Conservation (phyloP, 2,888 invertebrate species). For the Yponomeuta plumbellus region DNA sequence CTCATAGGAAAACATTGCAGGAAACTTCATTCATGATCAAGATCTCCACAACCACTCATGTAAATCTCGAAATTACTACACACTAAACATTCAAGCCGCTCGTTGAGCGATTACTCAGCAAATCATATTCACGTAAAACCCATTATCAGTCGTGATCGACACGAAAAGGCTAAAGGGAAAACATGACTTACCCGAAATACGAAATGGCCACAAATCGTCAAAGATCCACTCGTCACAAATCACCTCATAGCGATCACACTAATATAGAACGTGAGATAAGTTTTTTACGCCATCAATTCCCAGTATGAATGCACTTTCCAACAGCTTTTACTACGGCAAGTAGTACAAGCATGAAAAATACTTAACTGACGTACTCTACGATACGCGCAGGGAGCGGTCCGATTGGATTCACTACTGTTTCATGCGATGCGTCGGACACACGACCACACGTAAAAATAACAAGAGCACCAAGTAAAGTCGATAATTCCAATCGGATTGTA, state of each 20-base stretch:
- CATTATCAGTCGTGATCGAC: constrained; percentile 37
- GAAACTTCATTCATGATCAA: too few species aligned
- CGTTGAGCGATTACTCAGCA: too few species aligned
- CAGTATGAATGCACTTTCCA: constrained; percentile 70
- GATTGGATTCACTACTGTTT: constrained; percentile 52
- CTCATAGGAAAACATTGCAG: too few species aligned
- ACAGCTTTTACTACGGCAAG: constrained; percentile 72
- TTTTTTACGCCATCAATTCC: constrained; percentile 65
- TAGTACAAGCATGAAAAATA: constrained; percentile 73
- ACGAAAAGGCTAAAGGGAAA: constrained; percentile 49
- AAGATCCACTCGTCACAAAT: constrained; percentile 49
- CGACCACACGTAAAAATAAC: constrained; percentile 40
- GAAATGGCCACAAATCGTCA: constrained; percentile 68
- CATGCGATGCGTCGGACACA: constrained; percentile 36
- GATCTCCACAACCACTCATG: too few species aligned
- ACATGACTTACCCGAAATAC: constrained; percentile 39
- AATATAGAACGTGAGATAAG: constrained; percentile 61
- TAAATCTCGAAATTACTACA: too few species aligned
- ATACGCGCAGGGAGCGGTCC: constrained; percentile 71
- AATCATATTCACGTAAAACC: constrained; percentile 30
- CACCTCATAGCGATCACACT: constrained; percentile 45
- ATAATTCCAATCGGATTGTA: constrained; percentile 50
- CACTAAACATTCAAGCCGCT: too few species aligned
- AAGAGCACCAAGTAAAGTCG: constrained; percentile 49
- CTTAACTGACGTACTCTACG: constrained; percentile 48